These are phyloP conservation scores for Pseudorhombus dupliciocellatus DNA, from an alignment of 2,113 vertebrate genomes.

Conservation along the genomic window DNA sequence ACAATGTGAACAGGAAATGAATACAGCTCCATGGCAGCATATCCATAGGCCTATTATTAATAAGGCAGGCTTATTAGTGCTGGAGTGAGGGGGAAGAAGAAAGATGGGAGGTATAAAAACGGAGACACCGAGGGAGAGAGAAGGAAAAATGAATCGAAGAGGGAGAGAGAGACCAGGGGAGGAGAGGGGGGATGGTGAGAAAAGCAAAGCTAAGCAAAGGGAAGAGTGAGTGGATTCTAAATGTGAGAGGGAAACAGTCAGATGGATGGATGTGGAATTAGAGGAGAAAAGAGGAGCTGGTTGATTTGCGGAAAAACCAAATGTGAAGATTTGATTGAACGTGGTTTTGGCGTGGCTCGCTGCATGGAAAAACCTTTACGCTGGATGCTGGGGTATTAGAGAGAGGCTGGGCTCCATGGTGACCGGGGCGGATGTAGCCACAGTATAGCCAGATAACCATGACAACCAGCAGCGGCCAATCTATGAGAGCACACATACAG, in stretches of 20 bases:
- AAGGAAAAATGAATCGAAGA: conserved; percentile 14
- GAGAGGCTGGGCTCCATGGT: conserved; percentile 57
- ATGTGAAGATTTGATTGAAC: not conserved
- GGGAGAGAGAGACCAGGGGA: conserved; percentile 21
- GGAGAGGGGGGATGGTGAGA: conserved; percentile 57
- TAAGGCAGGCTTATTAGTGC: conserved; percentile 24
- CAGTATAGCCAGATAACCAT: conserved; percentile 71
- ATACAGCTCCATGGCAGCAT: not conserved
- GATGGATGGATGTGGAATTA: conserved; percentile 23
- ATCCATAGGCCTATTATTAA: conserved; percentile 21
- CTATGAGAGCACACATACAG: conserved; percentile 19
- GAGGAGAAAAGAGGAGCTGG: conserved; percentile 23
- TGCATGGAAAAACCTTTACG: conserved; percentile 38
- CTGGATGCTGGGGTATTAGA: conserved; percentile 55
- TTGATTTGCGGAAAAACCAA: conserved; percentile 4
- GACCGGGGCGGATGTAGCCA: conserved; percentile 52
- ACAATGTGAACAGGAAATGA: not conserved
- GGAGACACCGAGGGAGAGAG: conserved; percentile 11
- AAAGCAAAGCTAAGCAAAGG: conserved; percentile 54
- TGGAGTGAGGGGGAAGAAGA: conserved; percentile 1
- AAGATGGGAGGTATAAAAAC: conserved; percentile 14
- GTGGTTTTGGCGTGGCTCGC: conserved; percentile 9
- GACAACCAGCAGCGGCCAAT: conserved; percentile 68
- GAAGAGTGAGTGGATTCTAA: conserved; percentile 28
- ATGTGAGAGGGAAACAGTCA: conserved; percentile 22